A percentile compares a stretch with the other conserved stretches of the same genome.
Conservation (phyloP, 2,113 vertebrate species). For the Bathybates hornii region DNA sequence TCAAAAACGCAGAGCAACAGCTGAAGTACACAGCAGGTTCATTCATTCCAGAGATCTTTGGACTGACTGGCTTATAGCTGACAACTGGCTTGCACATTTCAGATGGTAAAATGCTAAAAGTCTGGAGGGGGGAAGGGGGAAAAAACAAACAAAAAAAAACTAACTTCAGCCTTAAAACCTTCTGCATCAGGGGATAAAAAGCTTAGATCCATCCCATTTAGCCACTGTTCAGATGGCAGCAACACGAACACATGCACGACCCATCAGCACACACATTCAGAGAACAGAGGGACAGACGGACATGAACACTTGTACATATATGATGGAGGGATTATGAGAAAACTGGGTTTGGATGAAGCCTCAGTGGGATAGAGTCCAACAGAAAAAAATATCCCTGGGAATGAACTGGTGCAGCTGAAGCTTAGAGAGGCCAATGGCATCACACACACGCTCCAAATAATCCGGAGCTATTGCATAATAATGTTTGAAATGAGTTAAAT, state of each 20-base stretch:
- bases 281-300: slow-evolving; percentile 20
- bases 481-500: neutral
- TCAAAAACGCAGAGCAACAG: neutral
- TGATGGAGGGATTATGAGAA: slow-evolving; percentile 57
- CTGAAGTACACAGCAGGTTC: neutral
- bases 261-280: neutral
- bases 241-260: neutral
- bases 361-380: slow-evolving; percentile 54
- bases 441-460: slow-evolving; percentile 22
- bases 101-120: slow-evolving; percentile 28
- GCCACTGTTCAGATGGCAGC: slow-evolving; percentile 33
- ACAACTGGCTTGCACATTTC: slow-evolving; percentile 12
- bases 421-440: slow-evolving; percentile 23
- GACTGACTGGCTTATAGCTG: neutral
- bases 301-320: slow-evolving; percentile 20
- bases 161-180: slow-evolving; percentile 38
- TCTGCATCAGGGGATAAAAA: slow-evolving; percentile 55
- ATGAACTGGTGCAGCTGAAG: slow-evolving; percentile 43
- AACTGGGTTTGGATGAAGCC: slow-evolving; percentile 55
- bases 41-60: neutral
- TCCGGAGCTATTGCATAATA: slow-evolving; percentile 49
- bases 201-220: slow-evolving; percentile 58
- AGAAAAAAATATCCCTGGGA: neutral
- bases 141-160: neutral
- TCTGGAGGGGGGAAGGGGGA: neutral